Evolutionary conservation across 1,140 invertebrate genomes (phyloP).

Genomic region (Zaprionus davidi): DNA sequence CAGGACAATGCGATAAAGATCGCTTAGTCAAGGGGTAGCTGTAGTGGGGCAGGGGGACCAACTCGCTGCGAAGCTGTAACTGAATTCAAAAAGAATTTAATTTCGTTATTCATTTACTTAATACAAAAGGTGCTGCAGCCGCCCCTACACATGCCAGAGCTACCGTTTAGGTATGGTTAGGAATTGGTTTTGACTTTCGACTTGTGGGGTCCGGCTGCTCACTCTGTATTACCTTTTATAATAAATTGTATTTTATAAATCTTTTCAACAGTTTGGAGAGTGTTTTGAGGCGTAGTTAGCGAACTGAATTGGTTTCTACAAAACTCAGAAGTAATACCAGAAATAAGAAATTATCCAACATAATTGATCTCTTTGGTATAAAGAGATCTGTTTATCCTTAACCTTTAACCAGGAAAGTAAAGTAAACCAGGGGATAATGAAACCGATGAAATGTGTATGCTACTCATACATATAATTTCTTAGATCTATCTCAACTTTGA

Average conservation of each 20-base stretch:
- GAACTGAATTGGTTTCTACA: background rate
- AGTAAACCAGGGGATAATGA: no score
- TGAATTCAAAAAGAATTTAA: slow-evolving; percentile 45
- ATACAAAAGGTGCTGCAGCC: slow-evolving; percentile 37
- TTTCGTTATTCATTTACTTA: slow-evolving; percentile 47
- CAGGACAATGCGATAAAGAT: slow-evolving; percentile 75
- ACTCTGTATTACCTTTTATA: background rate
- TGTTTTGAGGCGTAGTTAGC: background rate
- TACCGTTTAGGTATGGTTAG: slow-evolving; percentile 30
- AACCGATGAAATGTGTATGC: no score
- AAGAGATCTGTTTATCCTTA: no score
- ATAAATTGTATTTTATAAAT: slow-evolving; percentile 25
- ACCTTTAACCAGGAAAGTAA: no score
- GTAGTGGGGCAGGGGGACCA: background rate
- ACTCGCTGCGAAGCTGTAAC: slow-evolving; percentile 32
- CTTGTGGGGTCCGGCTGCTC: slow-evolving; percentile 6
- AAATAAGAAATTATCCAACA: background rate
- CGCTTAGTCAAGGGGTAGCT: slow-evolving; percentile 36
- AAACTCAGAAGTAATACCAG: no score
- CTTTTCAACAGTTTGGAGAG: slow-evolving; percentile 28
- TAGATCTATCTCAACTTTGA: no score
- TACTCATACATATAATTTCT: no score
- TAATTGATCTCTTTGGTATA: background rate
- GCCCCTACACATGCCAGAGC: slow-evolving; percentile 33
- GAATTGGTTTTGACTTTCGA: background rate